Evolutionary conservation across 2,797 vertebrate species (phyloP), one percentile per base, ranked within the genome.

Genomic region (Acomys russatus): DNA sequence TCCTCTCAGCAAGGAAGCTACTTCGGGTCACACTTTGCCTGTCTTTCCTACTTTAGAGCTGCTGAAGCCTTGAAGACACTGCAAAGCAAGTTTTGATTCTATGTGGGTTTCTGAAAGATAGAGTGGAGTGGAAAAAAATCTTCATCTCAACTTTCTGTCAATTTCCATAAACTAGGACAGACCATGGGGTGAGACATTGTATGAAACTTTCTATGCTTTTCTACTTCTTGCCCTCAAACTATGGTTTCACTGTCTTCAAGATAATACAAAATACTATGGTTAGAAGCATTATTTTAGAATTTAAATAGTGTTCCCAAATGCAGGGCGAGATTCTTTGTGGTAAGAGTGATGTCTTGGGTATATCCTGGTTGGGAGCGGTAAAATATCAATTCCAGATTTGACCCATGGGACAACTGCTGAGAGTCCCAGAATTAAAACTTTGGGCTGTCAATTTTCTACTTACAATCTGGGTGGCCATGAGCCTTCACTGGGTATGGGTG

Each of bases 201-300:
- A 7, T 68, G 82, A 70, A 90, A 86, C 51, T 25, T 28, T 38
- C 80, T 33, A 23, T 90, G 17, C 23, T 83, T 92, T 76, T 85
- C 68, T 94, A 15, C 18, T 74, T 74, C 14, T 23, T 88, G 38
- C 66, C 23, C 44, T 87, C 54, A 83, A 71, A 88, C 76, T 61
- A 4, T 93, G 20, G 7, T 38, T 71, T 64, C 9, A 23, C 28
- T 85, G 64, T 59, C 66, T 23, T 44, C 0, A 49, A 35, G 23
- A 80, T 74, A 44, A 90, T 22, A 44, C 25, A 87, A 61, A 89
- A 56, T 5, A 20, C 14, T 51, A 35, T 38, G 28, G 54, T 49
- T 68, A 30, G 71, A 80, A 76, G 18, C 23, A 38, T 96, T 77
- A 66, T 74, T 96, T 95, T 94, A 70, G 54, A 78, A 49, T 66